Conservation (phyloP, 2,113 vertebrate species). For the Chloropsis hardwickii region DNA sequence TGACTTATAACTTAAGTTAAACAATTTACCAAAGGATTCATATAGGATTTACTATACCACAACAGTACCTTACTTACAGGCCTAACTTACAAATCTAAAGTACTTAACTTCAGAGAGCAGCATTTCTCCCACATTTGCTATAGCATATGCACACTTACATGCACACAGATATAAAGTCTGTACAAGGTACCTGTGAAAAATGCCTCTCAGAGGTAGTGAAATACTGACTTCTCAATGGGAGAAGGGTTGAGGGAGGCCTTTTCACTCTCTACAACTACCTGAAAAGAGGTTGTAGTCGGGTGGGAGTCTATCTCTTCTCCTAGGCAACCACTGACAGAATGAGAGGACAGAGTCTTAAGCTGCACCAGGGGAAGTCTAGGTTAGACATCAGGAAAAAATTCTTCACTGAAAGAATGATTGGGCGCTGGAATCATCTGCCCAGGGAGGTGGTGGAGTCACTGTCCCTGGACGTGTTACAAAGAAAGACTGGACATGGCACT, state of each 20-base stretch:
- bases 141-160: neutral
- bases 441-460: neutral
- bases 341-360: no score
- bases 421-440: accelerated
- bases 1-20: neutral
- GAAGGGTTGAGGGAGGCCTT: neutral
- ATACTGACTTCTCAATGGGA: neutral
- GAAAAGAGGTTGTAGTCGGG: no score
- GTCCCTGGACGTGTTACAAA: no score
- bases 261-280: neutral
- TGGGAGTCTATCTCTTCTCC: no score
- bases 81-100: neutral
- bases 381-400: neutral
- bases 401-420: neutral
- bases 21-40: neutral
- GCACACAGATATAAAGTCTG: neutral
- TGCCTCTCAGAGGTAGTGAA: neutral
- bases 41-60: neutral
- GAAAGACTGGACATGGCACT: no score
- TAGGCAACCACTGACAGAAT: no score
- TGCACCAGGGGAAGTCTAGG: no score
- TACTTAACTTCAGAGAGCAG: neutral
- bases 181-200: neutral
- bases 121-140: neutral
- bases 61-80: neutral